Evolutionary conservation across 1,140 invertebrate genomes (phyloP).

Genomic region (Macrosteles quadrilineatus): DNA sequence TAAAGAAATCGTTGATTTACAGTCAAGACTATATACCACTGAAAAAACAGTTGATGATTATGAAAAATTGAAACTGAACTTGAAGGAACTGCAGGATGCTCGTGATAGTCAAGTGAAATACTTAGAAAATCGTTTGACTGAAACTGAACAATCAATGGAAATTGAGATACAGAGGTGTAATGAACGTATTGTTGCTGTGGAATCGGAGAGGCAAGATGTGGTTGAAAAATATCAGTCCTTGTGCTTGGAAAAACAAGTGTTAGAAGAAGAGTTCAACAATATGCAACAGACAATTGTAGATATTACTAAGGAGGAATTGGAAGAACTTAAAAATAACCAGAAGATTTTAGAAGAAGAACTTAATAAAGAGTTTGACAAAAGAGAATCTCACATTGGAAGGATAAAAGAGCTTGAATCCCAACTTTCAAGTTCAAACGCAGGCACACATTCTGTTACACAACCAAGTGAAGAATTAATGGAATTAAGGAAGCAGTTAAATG

Average conservation of each 20-base stretch:
- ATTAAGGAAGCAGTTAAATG: conserved; percentile 1
- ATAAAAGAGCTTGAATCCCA: conserved; percentile 25
- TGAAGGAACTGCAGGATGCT: conserved; percentile 47
- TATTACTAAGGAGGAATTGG: conserved; percentile 15
- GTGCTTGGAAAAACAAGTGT: neutral
- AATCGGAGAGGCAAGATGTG: conserved; percentile 48
- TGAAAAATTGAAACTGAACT: conserved; percentile 14
- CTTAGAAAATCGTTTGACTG: conserved; percentile 56
- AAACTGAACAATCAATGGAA: conserved; percentile 46
- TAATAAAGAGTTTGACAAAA: conserved; percentile 9
- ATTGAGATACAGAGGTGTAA: conserved; percentile 59
- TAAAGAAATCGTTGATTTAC: conserved; percentile 6
- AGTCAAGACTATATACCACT: neutral
- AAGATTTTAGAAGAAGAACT: neutral
- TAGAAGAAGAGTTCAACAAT: conserved; percentile 11
- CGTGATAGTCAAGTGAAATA: conserved; percentile 49
- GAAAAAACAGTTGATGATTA: conserved; percentile 15
- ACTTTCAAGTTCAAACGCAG: neutral
- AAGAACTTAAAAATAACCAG: conserved; percentile 9
- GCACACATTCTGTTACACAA: neutral
- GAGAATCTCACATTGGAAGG: neutral
- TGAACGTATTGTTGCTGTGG: conserved; percentile 51
- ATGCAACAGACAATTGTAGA: conserved; percentile 4
- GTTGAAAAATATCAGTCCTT: neutral
- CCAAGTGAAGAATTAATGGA: conserved; percentile 2